phyloP scores from a whole-genome alignment of 1,140 invertebrate species.

The Orussus abietinus region DNA sequence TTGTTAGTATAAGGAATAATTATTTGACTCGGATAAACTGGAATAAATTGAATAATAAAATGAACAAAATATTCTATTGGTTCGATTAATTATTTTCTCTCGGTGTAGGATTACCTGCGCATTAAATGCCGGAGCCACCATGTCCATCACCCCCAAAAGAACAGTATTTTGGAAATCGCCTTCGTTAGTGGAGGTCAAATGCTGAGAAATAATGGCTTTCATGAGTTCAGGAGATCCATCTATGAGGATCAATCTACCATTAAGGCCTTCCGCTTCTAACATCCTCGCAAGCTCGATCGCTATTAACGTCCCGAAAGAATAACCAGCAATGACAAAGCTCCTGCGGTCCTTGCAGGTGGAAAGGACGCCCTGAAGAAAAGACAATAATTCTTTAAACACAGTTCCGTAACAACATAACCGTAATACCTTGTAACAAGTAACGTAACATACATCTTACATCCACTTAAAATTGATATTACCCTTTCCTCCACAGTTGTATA shows the following conservation, averaged over 20 bases:
- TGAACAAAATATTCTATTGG: no score
- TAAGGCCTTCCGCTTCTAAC: slow-evolving; percentile 40
- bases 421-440: no score
- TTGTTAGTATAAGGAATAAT: no score
- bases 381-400: slow-evolving; percentile 3
- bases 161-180: slow-evolving; percentile 34
- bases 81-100: no score
- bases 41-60: no score
- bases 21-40: no score
- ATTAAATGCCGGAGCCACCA: slow-evolving; percentile 14
- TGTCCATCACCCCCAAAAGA: slow-evolving; percentile 31
- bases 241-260: slow-evolving; percentile 41
- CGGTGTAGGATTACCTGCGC: no score
- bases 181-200: slow-evolving; percentile 15
- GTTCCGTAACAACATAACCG: no score
- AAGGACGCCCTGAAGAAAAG: slow-evolving; percentile 33
- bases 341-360: slow-evolving; percentile 31
- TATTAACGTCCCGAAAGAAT: slow-evolving; percentile 49
- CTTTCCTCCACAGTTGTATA: no score
- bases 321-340: slow-evolving; percentile 44
- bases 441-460: no score
- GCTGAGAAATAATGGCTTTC: slow-evolving; percentile 26
- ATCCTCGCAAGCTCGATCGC: slow-evolving; percentile 41
- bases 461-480: no score
- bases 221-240: slow-evolving; percentile 49